A percentile compares a stretch with the other conserved stretches of the same genome.
Evolutionary conservation across 2,797 vertebrate species (phyloP).

Genomic region (Dryobates pubescens): DNA sequence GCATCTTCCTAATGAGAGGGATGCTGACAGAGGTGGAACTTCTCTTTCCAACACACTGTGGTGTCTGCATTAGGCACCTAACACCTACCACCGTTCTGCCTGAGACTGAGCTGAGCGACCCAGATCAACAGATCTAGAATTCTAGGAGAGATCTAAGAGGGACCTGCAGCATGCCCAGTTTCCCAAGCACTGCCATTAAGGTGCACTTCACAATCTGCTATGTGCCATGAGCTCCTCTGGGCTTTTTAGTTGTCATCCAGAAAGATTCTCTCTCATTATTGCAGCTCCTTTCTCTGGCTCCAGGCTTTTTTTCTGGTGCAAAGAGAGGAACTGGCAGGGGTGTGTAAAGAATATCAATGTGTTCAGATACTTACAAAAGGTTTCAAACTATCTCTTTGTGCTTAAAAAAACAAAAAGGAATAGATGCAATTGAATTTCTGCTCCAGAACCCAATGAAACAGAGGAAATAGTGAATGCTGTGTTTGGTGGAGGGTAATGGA

Average conservation of each 20-base stretch:
- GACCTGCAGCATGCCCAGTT: accelerated
- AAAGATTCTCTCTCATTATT: background rate
- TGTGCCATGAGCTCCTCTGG: background rate
- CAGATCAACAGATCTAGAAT: background rate
- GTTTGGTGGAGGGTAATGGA: background rate
- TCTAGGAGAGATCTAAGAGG: background rate
- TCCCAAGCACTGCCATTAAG: background rate
- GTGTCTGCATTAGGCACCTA: background rate
- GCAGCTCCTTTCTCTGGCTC: background rate
- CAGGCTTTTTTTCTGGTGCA: background rate
- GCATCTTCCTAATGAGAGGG: background rate
- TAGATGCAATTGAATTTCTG: conserved; percentile 6
- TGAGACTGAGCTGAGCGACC: background rate
- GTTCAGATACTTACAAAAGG: background rate
- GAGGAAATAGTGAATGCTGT: background rate
- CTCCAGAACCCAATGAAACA: background rate
- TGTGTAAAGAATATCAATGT: background rate
- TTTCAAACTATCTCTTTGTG: background rate
- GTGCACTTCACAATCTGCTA: background rate
- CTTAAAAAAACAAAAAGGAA: background rate
- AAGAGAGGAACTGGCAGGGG: background rate
- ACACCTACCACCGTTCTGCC: background rate
- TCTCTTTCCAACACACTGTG: background rate
- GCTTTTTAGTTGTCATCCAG: background rate
- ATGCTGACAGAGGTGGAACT: background rate